Evolutionary conservation across 2,888 invertebrate genomes (phyloP).

Genomic region (Dryobotodes eremita): DNA sequence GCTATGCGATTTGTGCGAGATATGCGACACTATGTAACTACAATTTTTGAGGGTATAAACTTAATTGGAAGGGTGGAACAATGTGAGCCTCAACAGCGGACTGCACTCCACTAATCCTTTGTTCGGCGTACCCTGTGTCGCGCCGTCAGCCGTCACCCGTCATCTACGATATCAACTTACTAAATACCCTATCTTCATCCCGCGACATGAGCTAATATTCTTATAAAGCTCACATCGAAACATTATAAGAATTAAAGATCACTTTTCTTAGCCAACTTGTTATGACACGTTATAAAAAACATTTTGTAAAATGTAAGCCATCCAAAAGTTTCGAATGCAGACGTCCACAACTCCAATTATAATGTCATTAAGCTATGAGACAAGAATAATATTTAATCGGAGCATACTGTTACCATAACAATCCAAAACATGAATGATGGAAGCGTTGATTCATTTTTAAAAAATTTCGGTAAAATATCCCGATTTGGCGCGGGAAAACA

Average conservation of each 20-base stretch:
- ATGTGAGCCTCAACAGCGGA: background rate
- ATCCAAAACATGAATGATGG: background rate
- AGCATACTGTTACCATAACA: background rate
- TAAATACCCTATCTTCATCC: background rate
- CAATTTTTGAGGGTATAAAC: no score
- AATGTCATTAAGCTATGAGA: background rate
- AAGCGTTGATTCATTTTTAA: background rate
- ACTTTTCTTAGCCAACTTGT: background rate
- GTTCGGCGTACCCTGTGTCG: background rate
- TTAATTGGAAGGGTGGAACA: background rate
- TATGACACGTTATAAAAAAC: background rate
- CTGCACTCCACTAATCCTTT: background rate
- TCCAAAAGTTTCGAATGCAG: background rate
- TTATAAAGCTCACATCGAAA: background rate
- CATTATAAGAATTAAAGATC: background rate
- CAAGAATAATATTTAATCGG: background rate
- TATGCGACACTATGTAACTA: constrained; percentile 19
- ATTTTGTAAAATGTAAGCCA: background rate
- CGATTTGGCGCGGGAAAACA: no score
- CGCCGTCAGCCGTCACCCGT: background rate
- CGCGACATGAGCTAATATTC: background rate
- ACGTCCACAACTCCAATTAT: background rate
- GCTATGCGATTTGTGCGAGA: constrained; percentile 39
- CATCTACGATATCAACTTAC: background rate
- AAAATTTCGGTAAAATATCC: background rate